Percentiles rank a stretch among this genome's conserved stretches.
These are phyloP conservation scores for Stenichneumon culpator DNA, from an alignment of 2,888 invertebrate genomes.

Conservation along the genomic window DNA sequence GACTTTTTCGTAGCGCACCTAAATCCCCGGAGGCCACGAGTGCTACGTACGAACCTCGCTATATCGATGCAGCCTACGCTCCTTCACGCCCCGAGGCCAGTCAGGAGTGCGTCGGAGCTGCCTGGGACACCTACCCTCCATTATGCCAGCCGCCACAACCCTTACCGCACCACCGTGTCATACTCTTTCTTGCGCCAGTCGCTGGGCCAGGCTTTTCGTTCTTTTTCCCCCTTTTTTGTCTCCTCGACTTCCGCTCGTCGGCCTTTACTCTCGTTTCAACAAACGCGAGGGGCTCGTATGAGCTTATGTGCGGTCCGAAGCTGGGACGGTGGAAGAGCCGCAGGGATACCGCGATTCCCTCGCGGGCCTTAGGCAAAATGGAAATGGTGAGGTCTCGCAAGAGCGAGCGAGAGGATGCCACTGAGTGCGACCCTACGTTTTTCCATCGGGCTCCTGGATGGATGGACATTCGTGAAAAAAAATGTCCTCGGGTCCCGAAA, in stretches of 20 bases:
- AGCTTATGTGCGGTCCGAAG: slow-evolving; percentile 5
- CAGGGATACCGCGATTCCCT: slow-evolving; percentile 39
- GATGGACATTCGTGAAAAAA: slow-evolving; percentile 12
- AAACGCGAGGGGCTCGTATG: slow-evolving; percentile 29
- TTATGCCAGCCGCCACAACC: slow-evolving; percentile 38
- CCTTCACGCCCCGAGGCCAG: slow-evolving; percentile 29
- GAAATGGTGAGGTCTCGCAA: not conserved
- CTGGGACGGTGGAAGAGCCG: slow-evolving; percentile 36
- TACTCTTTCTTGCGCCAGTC: slow-evolving; percentile 26
- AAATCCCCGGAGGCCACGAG: slow-evolving; percentile 19
- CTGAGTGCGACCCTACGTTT: slow-evolving; percentile 34
- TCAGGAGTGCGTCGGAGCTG: slow-evolving; percentile 24
- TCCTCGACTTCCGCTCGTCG: slow-evolving; percentile 35
- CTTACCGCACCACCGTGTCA: slow-evolving; percentile 33
- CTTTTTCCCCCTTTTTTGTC: slow-evolving; percentile 21
- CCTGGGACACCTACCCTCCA: slow-evolving; percentile 41
- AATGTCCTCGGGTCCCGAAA: not conserved
- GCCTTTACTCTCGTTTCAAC: slow-evolving; percentile 40
- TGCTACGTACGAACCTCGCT: slow-evolving; percentile 11
- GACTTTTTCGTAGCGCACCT: slow-evolving; percentile 5
- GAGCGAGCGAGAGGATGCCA: not conserved
- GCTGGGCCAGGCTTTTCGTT: slow-evolving; percentile 7
- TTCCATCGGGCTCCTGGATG: not conserved
- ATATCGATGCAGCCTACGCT: slow-evolving; percentile 17
- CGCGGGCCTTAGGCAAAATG: slow-evolving; percentile 17